Evolutionary conservation across 2,113 vertebrate genomes (phyloP), one percentile per base, ranked within the genome.

Genomic region (Tupaia chinensis): DNA sequence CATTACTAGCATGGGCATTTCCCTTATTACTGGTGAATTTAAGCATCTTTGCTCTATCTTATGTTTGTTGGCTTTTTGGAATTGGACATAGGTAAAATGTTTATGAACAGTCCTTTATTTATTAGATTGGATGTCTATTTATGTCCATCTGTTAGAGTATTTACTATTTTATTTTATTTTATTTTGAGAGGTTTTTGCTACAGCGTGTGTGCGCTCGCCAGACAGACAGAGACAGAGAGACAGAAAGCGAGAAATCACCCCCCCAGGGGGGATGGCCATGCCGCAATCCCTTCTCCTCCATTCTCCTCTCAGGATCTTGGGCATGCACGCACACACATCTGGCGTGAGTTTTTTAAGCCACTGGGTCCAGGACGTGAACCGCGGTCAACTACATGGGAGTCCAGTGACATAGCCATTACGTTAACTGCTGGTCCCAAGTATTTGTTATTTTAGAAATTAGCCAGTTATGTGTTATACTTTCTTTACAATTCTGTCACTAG

Each of bases 361-460:
- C 44, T 5, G 44, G 44, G 44, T 44, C 44, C 44, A 5, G 4
- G 44, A 44, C 44, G 3, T 5, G 44, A 44, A 44, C 44, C 44
- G 5, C 44, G 5, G 44, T 44, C 44, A 5, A 44, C 44, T 44
- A 44, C 44, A 44, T 44, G 44, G 44, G 44, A 44, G 44, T 44
- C 44, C 44, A 44, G 44, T 5, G 44, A 44, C 44, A 44, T 44
- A 44, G 44, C 44, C 44, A 44, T 44, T 44, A 44, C 44, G 5
- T 5, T 44, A 44, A 44, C 44, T 44, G 44, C 44, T 44, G 44
- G 44, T 44, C 44, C 44, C 44, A 44, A 82, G 9, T 25, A 85
- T 89, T 80, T 79, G 15, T 11, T 78, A 89, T 89, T 86, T 85
- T 73, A 85, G 11, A 89, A 95, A 73, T 93, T 65, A 84, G 73